phyloP scores from a whole-genome alignment of 2,113 vertebrate genomes.

The Pyxicephalus adspersus region DNA sequence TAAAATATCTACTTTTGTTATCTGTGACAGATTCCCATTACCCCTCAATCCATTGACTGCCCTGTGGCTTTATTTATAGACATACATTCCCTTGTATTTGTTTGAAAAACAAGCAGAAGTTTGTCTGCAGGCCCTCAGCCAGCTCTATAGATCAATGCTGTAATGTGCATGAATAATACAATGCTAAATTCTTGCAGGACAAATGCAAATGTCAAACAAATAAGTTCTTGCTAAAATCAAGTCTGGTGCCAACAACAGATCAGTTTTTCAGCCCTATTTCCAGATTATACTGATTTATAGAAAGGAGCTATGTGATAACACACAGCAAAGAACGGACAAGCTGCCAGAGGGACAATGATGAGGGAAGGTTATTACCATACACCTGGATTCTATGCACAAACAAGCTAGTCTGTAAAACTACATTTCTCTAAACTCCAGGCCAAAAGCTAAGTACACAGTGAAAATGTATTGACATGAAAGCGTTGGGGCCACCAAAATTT shows the following conservation, averaged over 20 bases:
- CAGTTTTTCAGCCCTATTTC: conserved; percentile 12
- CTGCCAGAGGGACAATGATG: conserved; percentile 2
- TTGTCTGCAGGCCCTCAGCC: background rate
- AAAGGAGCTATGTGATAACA: background rate
- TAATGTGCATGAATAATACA: conserved; percentile 13
- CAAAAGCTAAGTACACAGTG: too few relatives aligned
- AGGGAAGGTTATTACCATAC: too few relatives aligned
- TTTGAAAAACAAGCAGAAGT: background rate
- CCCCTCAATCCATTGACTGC: too few relatives aligned
- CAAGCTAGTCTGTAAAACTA: too few relatives aligned
- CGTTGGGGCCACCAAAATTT: too few relatives aligned
- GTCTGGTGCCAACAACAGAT: background rate
- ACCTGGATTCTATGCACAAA: too few relatives aligned
- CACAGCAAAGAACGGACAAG: background rate
- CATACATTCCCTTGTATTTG: background rate
- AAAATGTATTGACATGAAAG: too few relatives aligned
- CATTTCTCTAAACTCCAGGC: too few relatives aligned
- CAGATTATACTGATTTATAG: background rate
- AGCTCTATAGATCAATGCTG: background rate
- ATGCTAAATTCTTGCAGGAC: conserved; percentile 50
- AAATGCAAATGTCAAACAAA: conserved; percentile 71
- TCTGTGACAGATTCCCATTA: too few relatives aligned
- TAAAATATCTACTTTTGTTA: too few relatives aligned
- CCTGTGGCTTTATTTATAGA: background rate
- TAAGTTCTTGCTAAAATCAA: conserved; percentile 50